Percentiles rank a stretch among this genome's conserved stretches.
Conservation (phyloP, 2,888 invertebrate species). For the Agrypnus murinus region DNA sequence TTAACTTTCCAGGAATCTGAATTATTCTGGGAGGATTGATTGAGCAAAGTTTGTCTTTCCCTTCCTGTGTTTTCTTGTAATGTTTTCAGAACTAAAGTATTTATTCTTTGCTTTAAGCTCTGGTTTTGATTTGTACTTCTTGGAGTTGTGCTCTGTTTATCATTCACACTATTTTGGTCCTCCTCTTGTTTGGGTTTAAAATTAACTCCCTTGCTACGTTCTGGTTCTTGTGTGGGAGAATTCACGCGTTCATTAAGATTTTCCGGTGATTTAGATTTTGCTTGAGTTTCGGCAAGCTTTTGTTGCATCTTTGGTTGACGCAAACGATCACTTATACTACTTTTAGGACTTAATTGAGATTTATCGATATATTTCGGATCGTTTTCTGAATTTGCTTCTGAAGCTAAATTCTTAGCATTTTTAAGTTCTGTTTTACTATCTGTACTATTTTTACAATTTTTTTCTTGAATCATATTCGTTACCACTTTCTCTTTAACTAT, state of each 20-base stretch:
- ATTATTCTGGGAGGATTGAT: conserved; percentile 59
- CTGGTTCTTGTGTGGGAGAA: conserved; percentile 21
- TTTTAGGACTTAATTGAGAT: conserved; percentile 57
- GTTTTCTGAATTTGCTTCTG: neutral
- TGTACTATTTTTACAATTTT: neutral
- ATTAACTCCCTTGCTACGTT: conserved; percentile 45
- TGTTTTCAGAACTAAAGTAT: conserved; percentile 90
- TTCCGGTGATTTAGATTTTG: conserved; percentile 62
- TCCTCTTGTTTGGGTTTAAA: conserved; percentile 42
- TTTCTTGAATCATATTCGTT: conserved; percentile 2
- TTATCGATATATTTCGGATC: conserved; percentile 38
- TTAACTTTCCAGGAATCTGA: conserved; percentile 87
- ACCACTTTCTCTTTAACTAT: conserved; percentile 38
- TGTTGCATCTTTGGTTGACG: conserved; percentile 67
- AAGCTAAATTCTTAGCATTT: conserved; percentile 60
- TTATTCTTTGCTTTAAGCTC: conserved; percentile 90
- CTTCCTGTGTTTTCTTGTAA: conserved; percentile 88
- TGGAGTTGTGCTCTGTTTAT: conserved; percentile 9
- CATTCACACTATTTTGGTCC: neutral
- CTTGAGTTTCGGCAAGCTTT: conserved; percentile 58
- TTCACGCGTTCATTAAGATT: conserved; percentile 40
- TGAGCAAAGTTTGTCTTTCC: conserved; percentile 71
- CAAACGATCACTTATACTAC: conserved; percentile 66
- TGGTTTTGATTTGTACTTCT: conserved; percentile 74
- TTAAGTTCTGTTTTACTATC: conserved; percentile 57